phyloP scores from a whole-genome alignment of 2,113 vertebrate genomes.

The Megalops atlanticus region DNA sequence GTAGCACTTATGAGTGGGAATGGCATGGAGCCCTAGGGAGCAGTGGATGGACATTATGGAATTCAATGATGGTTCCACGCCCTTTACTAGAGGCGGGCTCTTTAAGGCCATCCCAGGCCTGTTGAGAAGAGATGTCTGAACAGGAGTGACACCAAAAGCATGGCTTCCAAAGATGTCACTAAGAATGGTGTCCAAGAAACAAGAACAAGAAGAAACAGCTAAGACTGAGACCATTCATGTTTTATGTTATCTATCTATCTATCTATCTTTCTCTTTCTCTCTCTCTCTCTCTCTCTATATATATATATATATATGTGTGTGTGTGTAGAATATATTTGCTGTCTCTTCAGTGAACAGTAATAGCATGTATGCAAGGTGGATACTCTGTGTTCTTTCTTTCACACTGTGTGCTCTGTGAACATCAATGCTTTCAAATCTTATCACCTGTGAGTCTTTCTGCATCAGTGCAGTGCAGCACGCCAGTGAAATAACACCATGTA shows the following conservation, averaged over 20 bases:
- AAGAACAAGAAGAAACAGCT: too few relatives aligned
- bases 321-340: too few relatives aligned
- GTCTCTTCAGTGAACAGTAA: neutral
- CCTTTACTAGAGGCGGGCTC: constrained; percentile 13
- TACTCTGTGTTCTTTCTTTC: too few relatives aligned
- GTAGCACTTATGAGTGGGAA: constrained; percentile 50
- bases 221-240: neutral
- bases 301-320: too few relatives aligned
- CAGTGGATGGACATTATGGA: constrained; percentile 38
- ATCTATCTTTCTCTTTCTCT: too few relatives aligned
- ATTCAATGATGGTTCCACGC: constrained; percentile 16
- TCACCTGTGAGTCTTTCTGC: constrained; percentile 29
- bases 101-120: constrained; percentile 21
- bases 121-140: constrained; percentile 23
- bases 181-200: too few relatives aligned
- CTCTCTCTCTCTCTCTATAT: too few relatives aligned
- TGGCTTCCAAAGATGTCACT: constrained; percentile 9
- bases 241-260: neutral
- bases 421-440: neutral
- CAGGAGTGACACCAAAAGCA: constrained; percentile 15
- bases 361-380: too few relatives aligned
- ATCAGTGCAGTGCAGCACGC: constrained; percentile 33
- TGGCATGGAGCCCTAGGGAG: constrained; percentile 46
- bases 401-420: neutral
- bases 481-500: constrained; percentile 52